Evolutionary conservation across 2,113 vertebrate genomes (phyloP).

Genomic region (Toxostoma redivivum): DNA sequence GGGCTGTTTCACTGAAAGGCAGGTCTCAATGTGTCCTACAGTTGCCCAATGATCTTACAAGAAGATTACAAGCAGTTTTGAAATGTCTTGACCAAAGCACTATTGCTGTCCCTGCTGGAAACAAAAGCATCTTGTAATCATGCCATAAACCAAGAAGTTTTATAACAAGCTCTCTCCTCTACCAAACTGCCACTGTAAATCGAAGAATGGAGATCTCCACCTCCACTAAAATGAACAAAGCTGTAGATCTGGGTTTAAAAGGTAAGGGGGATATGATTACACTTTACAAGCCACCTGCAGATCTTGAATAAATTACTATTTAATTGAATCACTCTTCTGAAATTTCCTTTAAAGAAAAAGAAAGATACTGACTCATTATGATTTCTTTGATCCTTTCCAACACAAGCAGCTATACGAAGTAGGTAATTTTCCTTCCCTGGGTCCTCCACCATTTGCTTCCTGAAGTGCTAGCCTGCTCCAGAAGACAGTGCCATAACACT

Average conservation of each 20-base stretch:
- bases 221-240: slow-evolving; percentile 23
- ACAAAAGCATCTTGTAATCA: slow-evolving; percentile 31
- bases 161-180: neutral
- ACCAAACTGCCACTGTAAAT: neutral
- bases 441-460: neutral
- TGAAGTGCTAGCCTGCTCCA: neutral
- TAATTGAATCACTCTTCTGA: slow-evolving; percentile 33
- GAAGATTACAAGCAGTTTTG: neutral
- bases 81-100: neutral
- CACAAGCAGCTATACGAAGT: neutral
- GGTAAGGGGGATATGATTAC: slow-evolving; percentile 28
- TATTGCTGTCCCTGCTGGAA: slow-evolving; percentile 8
- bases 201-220: neutral
- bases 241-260: slow-evolving; percentile 22
- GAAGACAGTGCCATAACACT: neutral
- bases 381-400: slow-evolving; percentile 40
- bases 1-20: neutral
- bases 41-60: neutral
- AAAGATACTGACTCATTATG: neutral
- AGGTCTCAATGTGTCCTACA: slow-evolving; percentile 6
- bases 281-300: slow-evolving; percentile 55
- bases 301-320: slow-evolving; percentile 20
- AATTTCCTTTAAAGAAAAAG: slow-evolving; percentile 31
- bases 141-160: neutral
- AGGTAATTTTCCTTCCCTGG: neutral